These are phyloP conservation scores for Delia radicum DNA, from an alignment of 1,140 invertebrate genomes.

Conservation along the genomic window DNA sequence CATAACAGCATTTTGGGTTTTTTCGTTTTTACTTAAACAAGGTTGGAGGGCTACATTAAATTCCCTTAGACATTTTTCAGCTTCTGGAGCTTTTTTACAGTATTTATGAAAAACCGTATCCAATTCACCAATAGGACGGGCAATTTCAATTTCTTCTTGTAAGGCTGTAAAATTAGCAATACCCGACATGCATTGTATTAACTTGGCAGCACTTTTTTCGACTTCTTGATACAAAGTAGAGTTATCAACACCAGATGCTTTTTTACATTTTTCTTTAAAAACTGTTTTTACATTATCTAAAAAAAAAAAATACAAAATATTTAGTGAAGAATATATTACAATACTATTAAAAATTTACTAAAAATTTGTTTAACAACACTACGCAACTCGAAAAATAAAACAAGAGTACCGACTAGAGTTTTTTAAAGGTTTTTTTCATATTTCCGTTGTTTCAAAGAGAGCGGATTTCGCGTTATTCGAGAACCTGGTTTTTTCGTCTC, in stretches of 20 bases:
- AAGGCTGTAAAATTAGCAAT: conserved; percentile 60
- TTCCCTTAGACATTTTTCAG: conserved; percentile 64
- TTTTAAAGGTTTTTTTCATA: no score
- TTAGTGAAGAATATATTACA: no score
- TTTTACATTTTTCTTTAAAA: conserved; percentile 49
- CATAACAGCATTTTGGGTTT: conserved; percentile 55
- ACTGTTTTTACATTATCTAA: conserved; percentile 40
- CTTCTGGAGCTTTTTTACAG: conserved; percentile 63
- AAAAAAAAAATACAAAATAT: no score
- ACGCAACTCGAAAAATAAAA: no score
- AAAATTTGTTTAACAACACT: no score
- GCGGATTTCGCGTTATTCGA: no score
- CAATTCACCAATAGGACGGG: conserved; percentile 62
- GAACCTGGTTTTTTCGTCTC: no score
- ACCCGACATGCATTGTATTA: conserved; percentile 56
- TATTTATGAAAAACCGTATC: conserved; percentile 68
- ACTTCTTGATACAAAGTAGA: conserved; percentile 43
- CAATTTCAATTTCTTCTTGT: conserved; percentile 63
- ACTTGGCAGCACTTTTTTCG: conserved; percentile 42
- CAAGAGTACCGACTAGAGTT: no score
- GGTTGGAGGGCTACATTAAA: conserved; percentile 62
- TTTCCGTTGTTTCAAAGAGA: no score
- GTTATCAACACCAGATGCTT: conserved; percentile 38
- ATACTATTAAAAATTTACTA: no score
- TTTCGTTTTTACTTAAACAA: conserved; percentile 66